Conservation (phyloP, 2,113 vertebrate species). For the Carassius carassius region DNA sequence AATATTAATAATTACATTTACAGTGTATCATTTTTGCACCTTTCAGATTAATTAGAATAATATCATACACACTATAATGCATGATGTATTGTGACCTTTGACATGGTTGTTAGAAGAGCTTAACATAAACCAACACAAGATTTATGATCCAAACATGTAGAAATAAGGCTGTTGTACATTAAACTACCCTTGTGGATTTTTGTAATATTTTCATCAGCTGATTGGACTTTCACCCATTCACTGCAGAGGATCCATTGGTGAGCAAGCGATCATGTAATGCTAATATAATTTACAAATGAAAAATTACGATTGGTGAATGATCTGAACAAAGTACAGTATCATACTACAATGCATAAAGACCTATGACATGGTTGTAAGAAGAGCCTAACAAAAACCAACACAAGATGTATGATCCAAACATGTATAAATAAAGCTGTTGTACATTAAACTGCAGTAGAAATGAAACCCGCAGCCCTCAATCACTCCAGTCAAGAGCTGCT, state of each 20-base stretch:
- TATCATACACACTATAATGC: not conserved
- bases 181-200: not conserved
- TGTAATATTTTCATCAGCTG: no score
- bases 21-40: no score
- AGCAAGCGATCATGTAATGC: no score
- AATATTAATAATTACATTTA: no score
- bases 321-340: not conserved
- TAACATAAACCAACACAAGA: not conserved
- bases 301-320: not conserved
- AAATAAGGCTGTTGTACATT: not conserved
- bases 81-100: not conserved
- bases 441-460: not conserved
- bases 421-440: not conserved
- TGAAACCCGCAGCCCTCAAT: not conserved
- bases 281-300: not conserved
- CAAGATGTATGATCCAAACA: not conserved
- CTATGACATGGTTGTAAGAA: not conserved
- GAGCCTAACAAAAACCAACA: not conserved
- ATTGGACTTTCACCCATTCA: no score
- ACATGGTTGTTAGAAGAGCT: not conserved
- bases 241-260: no score
- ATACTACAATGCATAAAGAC: not conserved
- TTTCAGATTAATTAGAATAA: no score
- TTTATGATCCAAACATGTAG: not conserved
- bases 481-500: constrained; percentile 28